Percentiles rank a stretch among this genome's conserved stretches.
Evolutionary conservation across 2,797 vertebrate genomes (phyloP).

Genomic region (Alca torda): DNA sequence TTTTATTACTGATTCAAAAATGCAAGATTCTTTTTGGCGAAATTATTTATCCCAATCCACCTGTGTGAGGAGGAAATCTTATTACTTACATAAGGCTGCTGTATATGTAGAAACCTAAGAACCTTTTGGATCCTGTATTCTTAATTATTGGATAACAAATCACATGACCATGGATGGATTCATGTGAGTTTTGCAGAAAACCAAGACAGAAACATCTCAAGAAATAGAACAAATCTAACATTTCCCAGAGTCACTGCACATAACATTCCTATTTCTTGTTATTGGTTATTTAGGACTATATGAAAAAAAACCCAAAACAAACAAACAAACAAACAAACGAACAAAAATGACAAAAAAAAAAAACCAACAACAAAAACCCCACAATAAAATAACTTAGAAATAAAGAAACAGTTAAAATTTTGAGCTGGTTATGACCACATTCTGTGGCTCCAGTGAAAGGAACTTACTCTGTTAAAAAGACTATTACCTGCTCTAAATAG

Average conservation of each 20-base stretch:
- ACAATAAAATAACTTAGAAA: background rate
- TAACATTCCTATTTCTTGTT: background rate
- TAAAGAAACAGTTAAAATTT: background rate
- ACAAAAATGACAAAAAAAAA: no score
- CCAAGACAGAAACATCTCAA: background rate
- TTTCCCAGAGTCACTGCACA: background rate
- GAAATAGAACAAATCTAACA: background rate
- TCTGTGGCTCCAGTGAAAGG: background rate
- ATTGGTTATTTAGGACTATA: background rate
- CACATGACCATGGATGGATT: background rate
- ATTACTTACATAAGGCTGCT: background rate
- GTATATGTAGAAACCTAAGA: background rate
- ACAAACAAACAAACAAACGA: no score
- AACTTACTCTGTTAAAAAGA: background rate
- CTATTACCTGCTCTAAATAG: background rate
- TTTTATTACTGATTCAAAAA: background rate
- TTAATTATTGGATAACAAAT: background rate
- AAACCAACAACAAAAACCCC: no score
- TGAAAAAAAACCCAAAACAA: background rate
- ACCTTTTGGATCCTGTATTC: background rate
- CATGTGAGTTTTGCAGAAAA: background rate
- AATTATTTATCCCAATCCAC: background rate
- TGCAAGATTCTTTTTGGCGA: background rate
- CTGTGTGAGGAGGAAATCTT: background rate
- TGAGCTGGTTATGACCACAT: background rate